phyloP scores from a whole-genome alignment of 2,888 invertebrate species.

The Sesamia inferens region DNA sequence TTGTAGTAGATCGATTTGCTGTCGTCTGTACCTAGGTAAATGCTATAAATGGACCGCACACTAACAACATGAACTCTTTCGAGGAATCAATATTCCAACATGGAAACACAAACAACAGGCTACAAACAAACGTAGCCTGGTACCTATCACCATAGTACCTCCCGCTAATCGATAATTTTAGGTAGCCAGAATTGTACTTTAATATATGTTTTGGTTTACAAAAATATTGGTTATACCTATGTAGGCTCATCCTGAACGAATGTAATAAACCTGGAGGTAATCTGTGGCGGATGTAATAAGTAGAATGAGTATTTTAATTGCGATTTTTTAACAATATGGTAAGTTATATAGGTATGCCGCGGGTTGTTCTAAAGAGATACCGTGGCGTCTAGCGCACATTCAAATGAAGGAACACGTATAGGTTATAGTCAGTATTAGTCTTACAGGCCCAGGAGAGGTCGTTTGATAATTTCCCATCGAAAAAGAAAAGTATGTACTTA shows the following conservation, averaged over 20 bases:
- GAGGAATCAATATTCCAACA: slow-evolving; percentile 72
- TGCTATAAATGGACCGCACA: slow-evolving; percentile 65
- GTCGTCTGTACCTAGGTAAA: slow-evolving; percentile 58
- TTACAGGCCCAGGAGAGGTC: too few relatives aligned
- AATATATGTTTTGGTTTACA: neutral
- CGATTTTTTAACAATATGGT: neutral
- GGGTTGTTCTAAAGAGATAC: too few relatives aligned
- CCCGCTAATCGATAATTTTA: slow-evolving; percentile 34
- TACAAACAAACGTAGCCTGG: slow-evolving; percentile 52
- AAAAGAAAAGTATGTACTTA: too few relatives aligned
- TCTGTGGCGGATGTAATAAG: neutral
- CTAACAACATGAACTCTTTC: slow-evolving; percentile 66
- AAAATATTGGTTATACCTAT: too few relatives aligned
- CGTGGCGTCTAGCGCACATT: too few relatives aligned
- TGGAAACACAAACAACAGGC: slow-evolving; percentile 58
- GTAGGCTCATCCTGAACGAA: too few relatives aligned
- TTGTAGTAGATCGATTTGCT: too few relatives aligned
- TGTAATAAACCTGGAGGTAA: too few relatives aligned
- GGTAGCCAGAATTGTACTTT: neutral
- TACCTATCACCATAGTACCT: slow-evolving; percentile 5
- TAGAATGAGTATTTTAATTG: neutral
- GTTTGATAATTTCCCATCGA: too few relatives aligned
- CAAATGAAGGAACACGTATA: too few relatives aligned
- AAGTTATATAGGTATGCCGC: too few relatives aligned
- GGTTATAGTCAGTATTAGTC: too few relatives aligned